phyloP scores from a whole-genome alignment of 2,113 vertebrate species.

The Scophthalmus maximus region DNA sequence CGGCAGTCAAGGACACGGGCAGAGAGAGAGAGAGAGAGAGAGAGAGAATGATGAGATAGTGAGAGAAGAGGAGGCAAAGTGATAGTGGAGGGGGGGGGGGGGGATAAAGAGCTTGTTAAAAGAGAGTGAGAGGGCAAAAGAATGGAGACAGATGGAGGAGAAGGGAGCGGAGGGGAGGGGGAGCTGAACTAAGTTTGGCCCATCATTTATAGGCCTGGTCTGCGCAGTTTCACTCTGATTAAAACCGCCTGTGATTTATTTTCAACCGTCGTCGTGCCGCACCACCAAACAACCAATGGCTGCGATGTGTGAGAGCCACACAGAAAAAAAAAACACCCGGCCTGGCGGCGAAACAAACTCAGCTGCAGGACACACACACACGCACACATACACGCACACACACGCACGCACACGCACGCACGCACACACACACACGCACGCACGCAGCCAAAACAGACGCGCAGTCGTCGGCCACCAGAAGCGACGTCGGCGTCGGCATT shows the following conservation, averaged over 20 bases:
- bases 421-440: constrained; percentile 21
- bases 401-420: constrained; percentile 25
- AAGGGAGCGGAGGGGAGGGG: constrained; percentile 23
- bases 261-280: constrained; percentile 29
- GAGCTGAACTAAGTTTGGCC: constrained; percentile 61
- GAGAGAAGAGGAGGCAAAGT: constrained; percentile 49
- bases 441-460: constrained; percentile 40
- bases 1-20: constrained; percentile 78
- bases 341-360: no score
- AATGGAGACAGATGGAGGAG: constrained; percentile 60
- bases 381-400: constrained; percentile 14
- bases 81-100: constrained; percentile 49
- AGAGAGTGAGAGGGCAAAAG: constrained; percentile 45
- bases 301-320: constrained; percentile 49
- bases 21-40: constrained; percentile 49
- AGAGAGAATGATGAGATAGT: constrained; percentile 59
- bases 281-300: constrained; percentile 18
- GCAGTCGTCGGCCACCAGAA: constrained; percentile 5
- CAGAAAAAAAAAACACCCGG: no score
- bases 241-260: constrained; percentile 73
- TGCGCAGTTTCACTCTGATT: constrained; percentile 62
- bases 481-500: constrained; percentile 66
- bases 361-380: constrained; percentile 27
- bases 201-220: constrained; percentile 51
- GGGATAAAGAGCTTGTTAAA: constrained; percentile 72